These are phyloP conservation scores for Ranitomeya imitator DNA, from an alignment of 2,113 vertebrate species.

Conservation along the genomic window DNA sequence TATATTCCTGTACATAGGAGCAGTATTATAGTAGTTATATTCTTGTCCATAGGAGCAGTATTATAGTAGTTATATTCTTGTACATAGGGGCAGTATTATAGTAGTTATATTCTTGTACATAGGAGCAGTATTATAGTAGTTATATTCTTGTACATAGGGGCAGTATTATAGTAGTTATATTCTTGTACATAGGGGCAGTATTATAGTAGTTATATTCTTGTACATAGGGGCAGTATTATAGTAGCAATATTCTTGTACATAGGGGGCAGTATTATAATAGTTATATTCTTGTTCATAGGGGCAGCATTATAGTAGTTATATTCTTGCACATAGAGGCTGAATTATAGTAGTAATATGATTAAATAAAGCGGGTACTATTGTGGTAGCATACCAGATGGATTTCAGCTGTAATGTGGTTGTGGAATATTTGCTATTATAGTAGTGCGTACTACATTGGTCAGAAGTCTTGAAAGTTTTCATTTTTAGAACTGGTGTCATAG, in stretches of 20 bases:
- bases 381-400: neutral
- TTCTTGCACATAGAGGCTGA: neutral
- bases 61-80: neutral
- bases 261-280: no score
- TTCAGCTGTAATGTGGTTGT: neutral
- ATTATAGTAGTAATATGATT: no score
- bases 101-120: slow-evolving; percentile 7
- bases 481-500: neutral
- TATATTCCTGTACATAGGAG: neutral
- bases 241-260: no score
- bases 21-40: no score
- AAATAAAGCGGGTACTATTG: neutral
- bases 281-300: neutral
- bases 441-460: neutral
- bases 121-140: neutral
- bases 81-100: slow-evolving; percentile 3
- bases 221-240: neutral
- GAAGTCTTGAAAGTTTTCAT: neutral
- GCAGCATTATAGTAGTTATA: neutral
- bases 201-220: slow-evolving; percentile 14
- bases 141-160: slow-evolving; percentile 1
- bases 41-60: neutral
- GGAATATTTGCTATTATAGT: neutral
- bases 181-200: slow-evolving; percentile 15
- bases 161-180: slow-evolving; percentile 20